Percentiles rank a stretch among this genome's conserved stretches.
Conservation (phyloP, 2,888 invertebrate species). For the Agriotes lineatus region DNA sequence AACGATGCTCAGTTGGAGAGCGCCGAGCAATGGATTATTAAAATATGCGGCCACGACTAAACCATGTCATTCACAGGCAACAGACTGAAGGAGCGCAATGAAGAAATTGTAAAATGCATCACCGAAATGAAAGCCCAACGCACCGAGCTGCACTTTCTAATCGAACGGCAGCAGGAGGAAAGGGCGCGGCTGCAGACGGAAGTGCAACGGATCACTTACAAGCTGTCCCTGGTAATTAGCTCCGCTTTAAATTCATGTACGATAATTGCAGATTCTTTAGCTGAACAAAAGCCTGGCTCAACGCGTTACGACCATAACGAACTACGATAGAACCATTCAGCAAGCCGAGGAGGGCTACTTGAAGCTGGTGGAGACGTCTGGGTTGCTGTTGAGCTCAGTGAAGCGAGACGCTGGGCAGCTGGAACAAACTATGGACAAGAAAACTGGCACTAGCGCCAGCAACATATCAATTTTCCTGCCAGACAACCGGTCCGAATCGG, state of each 20-base stretch:
- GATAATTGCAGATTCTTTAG: too few species aligned
- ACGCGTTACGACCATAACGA: slow-evolving; percentile 54
- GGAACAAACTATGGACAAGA: slow-evolving; percentile 60
- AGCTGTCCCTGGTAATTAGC: slow-evolving; percentile 58
- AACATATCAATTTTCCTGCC: too few species aligned
- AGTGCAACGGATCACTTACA: slow-evolving; percentile 60
- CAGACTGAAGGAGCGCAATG: slow-evolving; percentile 54
- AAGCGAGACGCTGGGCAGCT: slow-evolving; percentile 53
- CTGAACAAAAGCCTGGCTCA: slow-evolving; percentile 58
- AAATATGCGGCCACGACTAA: slow-evolving; percentile 18
- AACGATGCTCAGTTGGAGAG: too few species aligned
- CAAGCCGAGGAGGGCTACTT: slow-evolving; percentile 58
- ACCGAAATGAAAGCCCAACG: slow-evolving; percentile 54
- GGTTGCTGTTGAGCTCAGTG: slow-evolving; percentile 51
- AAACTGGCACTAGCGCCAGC: slow-evolving; percentile 59
- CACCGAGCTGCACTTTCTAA: slow-evolving; percentile 55
- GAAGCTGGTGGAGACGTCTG: slow-evolving; percentile 55
- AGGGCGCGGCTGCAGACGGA: slow-evolving; percentile 55
- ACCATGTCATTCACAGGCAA: slow-evolving; percentile 44
- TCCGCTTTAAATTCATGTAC: too few species aligned
- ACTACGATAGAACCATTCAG: slow-evolving; percentile 58
- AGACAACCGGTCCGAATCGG: too few species aligned
- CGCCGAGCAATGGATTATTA: not conserved
- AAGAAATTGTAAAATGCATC: slow-evolving; percentile 57
- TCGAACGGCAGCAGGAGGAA: slow-evolving; percentile 59